Base-by-base conservation (phyloP, 2,113 vertebrate genomes). In the human (Homo sapiens) region DNA sequence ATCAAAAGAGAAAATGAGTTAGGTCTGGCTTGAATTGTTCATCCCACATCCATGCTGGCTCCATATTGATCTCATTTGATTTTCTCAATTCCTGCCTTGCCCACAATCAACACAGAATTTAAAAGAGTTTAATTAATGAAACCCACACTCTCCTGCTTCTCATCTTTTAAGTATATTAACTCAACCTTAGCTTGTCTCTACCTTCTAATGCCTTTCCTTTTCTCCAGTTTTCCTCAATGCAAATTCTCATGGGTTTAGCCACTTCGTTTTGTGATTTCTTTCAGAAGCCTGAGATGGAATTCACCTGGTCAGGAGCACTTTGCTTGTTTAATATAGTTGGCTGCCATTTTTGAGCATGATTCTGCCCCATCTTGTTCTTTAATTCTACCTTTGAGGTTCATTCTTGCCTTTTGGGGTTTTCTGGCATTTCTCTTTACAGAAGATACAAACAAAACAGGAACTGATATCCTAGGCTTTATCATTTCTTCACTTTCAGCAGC, bases 1-100 rank as follows among this genome's bases (percentile, higher is more conserved):
- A 98, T 97, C 81, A 93, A 96, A 95, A 97, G 70, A 97, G 87
- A 96, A 96, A 97, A 96, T 96, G 93, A 97, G 45, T 92, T 96
- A 79, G 84, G 85, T 91, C 93, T 95, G 93, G 57, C 89, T 97
- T 93, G 89, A 90, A 89, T 91, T 91, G 89, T 93, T 97, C 89
- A 79, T 93, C 86, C 86, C 93, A 94, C 89, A 93, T 96, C 91
- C 96, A 23, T 81, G 52, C 25, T 81, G 90, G 76, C 90, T 94
- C 81, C 50, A 78, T 81, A 81, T 30, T 35, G 82, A 90, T 89
- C 78, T 25, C 45, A 6, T 97, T 91, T 96, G 92, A 93, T 95
- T 97, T 95, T 97, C 85, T 93, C 75, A 89, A 57, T 81, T 96
- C 55, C 55, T 94, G 55, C 68, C 38, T 89, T 97, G 48, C 85